phyloP scores from a whole-genome alignment of 2,888 invertebrate species.

The Phrixothrix hirtus region DNA sequence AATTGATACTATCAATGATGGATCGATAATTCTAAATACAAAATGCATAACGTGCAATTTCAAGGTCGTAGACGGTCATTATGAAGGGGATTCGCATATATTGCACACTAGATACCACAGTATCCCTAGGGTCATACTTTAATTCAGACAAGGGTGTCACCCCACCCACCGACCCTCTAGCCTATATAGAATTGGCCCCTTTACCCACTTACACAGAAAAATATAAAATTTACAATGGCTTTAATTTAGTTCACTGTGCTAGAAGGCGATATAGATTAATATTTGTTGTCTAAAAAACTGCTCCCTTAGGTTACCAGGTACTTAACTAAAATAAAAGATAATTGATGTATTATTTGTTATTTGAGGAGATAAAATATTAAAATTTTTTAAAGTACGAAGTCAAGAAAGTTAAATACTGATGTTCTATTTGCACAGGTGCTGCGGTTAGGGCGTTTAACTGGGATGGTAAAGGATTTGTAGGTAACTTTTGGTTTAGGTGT shows the following conservation, averaged over 20 bases:
- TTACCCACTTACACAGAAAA: constrained; percentile 17
- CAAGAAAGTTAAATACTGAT: too few relatives aligned
- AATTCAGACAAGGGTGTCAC: constrained; percentile 21
- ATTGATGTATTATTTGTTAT: neutral
- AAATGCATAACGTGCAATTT: constrained; percentile 13
- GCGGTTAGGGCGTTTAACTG: too few relatives aligned
- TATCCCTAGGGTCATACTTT: constrained; percentile 18
- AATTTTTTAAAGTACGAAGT: too few relatives aligned
- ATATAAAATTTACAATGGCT: neutral
- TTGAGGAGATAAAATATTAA: too few relatives aligned
- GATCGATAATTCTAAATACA: constrained; percentile 18
- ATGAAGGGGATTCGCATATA: constrained; percentile 26
- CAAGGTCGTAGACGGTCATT: constrained; percentile 20
- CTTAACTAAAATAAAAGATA: neutral
- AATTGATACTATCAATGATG: constrained; percentile 23
- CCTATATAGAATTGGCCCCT: constrained; percentile 22
- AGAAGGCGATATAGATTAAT: too few relatives aligned
- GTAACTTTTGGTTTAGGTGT: too few relatives aligned
- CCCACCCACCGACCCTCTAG: constrained; percentile 24
- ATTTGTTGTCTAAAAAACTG: too few relatives aligned
- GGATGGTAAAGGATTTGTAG: too few relatives aligned
- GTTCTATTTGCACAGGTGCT: too few relatives aligned
- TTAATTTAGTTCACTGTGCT: too few relatives aligned
- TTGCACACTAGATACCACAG: constrained; percentile 19
- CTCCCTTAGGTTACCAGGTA: neutral